Evolutionary conservation across 2,888 invertebrate species (phyloP), one percentile per base, ranked within the genome.

Genomic region (Pristionchus japonicus): DNA sequence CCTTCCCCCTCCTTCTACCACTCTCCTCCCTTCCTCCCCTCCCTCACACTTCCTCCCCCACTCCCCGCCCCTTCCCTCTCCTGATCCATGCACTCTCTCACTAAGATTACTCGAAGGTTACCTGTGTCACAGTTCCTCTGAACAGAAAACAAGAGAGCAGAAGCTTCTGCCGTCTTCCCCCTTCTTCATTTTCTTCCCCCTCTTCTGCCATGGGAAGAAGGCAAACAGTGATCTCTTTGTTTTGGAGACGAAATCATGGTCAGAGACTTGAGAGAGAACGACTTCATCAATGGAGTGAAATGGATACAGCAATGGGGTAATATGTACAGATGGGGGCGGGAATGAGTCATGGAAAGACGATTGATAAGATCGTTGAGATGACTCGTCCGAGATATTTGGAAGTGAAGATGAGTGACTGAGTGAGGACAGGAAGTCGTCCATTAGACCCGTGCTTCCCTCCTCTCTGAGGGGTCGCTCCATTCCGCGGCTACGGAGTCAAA

Each of bases 391-490:
- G 70, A 37, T 20, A 37, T 43, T 67, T 77, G 77, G 43, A 47
- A 27, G n/a, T 77, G 67, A 67, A 27, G 64, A 64, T 64, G 67
- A 67, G 15, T 15, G 4, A 23, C n/a, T 67, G n/a, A 15, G 31
- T 37, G 37, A 27, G 20, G n/a, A 27, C 37, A 77, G 77, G 43
- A 43, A 77, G 77, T 77, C 40, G 77, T 23, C 67, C 23, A 40
- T 77, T 77, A 77, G 77, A 82, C 85, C 49, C 85, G 37, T 64
- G 85, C 85, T 85, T 85, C 85, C 47, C 37, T 61, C 23, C 85
- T 37, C 15, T 61, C 23, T 0, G 82, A 83, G 17, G 49, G n/a
- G 3, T 77, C 77, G 3, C 37, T 52, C 49, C 82, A 83, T 34
- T 83, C 82, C 34, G 34, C 82, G 17, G 82, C 82, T 83, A 83